Base-by-base conservation (phyloP, 2,797 vertebrate genomes). In the Hipposideros larvatus region DNA sequence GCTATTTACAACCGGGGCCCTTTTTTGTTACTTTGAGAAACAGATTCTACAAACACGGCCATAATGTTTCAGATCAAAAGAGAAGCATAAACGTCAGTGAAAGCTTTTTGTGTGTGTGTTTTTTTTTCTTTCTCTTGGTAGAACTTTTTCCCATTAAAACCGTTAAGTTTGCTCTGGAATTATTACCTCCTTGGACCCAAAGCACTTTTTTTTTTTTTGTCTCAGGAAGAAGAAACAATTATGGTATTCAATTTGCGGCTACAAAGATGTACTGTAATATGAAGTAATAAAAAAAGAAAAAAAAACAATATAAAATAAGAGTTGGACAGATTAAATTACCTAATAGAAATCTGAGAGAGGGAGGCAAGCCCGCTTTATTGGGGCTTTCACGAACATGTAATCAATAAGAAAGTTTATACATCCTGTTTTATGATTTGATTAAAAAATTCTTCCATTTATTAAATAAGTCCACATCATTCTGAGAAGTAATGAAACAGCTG, bases 261-360 rank as follows among this genome's bases (percentile, higher is more conserved):
- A 96, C 84, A 92, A 96, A 95, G 96, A 98, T 96, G 93, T 24
- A 26, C 66, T 55, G 53, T 97, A 98, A 98, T 97, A 98, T 92
- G 98, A 98, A 98, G 98, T 98, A 98, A 98, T 98, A 98, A 98
- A 98, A 71, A 96, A 98, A 98, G 98, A 65, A 97, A 98, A 97
- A 98, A 96, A 85, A 97, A 61, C 94, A 98, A 98, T 96, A 97
- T 96, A 93, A 98, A 98, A 90, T 97, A 96, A 96, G 91, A 98
- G 96, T 96, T 93, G 97, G 96, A 97, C 95, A 97, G 97, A 98
- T 98, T 98, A 97, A 98, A 98, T 98, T 97, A 95, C 95, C 97
- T 98, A 98, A 98, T 97, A 95, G 98, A 98, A 98, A 98, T 94
- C 97, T 55, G 97, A 97, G 92, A 93, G 26, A 41, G 51, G 90